phyloP scores from a whole-genome alignment of 2,797 vertebrate genomes.

The Argentina silus region DNA sequence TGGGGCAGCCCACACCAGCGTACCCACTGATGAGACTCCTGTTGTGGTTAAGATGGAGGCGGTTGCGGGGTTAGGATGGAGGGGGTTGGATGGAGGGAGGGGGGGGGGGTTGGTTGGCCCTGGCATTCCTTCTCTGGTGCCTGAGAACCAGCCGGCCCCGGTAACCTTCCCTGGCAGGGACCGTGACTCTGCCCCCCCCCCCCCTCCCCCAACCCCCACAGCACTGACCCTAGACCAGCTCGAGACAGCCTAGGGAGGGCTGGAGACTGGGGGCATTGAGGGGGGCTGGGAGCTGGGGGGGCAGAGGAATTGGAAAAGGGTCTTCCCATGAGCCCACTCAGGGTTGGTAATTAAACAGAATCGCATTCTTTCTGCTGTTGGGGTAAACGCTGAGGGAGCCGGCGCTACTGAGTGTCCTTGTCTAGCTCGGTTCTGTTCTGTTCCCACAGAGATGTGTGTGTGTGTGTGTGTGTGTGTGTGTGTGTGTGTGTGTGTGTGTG shows the following conservation, averaged over 20 bases:
- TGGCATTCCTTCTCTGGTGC: conserved; percentile 31
- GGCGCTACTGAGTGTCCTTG: no score
- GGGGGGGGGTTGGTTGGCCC: no score
- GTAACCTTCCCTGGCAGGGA: conserved; percentile 73
- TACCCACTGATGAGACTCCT: conserved; percentile 32
- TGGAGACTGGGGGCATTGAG: conserved; percentile 42
- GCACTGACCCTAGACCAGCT: conserved; percentile 75
- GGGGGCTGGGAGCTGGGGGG: conserved; percentile 27
- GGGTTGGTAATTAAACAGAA: conserved; percentile 83
- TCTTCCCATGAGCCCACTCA: conserved; percentile 66
- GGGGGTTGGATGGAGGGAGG: no score
- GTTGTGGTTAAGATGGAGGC: conserved; percentile 26
- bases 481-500: not conserved
- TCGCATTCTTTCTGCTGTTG: conserved; percentile 78
- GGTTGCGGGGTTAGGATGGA: conserved; percentile 40
- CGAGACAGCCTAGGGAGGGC: conserved; percentile 58
- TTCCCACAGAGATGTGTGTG: conserved; percentile 68
- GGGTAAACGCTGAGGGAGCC: conserved; percentile 16
- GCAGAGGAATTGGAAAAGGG: conserved; percentile 73
- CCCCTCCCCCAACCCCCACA: conserved; percentile 37
- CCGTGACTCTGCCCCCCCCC: conserved; percentile 55
- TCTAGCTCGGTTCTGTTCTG: conserved; percentile 48
- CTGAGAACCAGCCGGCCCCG: conserved; percentile 78
- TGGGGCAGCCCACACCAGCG: conserved; percentile 28
- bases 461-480: not conserved